Base-by-base conservation (phyloP, 2,888 invertebrate species). In the Lasius fuliginosus region DNA sequence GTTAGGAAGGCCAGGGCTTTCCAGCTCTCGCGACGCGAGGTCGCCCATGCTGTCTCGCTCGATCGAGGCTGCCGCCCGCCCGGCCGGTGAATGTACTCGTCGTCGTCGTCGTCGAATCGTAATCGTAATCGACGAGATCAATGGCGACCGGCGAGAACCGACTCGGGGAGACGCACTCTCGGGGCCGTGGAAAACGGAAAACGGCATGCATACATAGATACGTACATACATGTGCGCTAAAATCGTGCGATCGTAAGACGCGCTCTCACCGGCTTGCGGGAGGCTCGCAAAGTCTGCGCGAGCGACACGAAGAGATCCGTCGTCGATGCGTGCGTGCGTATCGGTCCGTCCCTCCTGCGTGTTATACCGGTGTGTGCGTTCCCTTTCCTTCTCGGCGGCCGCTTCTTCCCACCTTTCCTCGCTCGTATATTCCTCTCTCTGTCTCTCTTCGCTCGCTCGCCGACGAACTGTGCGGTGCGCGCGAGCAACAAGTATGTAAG, bases 401-500 rank as follows among this genome's bases (percentile, higher is more conserved):
- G 30, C 42, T 77, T 64, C 82, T 76, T 83, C 69, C 77, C 40
- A 49, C 62, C 64, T 40, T 68, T 27, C 62, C 49, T 60, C 36
- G 46, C 12, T n/a, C 36, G 12, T 23, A n/a, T 56, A 23, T 23
- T 23, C 23, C 23, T 23, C 23, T 18, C 36, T 36, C 49, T 23
- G 23, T 36, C 30, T 46, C 49, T 62, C 42, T 12, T 23, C 23
- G 23, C 23, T 23, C 23, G 23, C 23, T 23, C 23, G 23, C 23
- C 23, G 23, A 23, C 23, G 23, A 23, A 23, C 23, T 23, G 23
- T 23, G 23, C 23, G 23, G 23, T 56, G 86, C 84, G 82, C 86
- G 86, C 84, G 68, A 84, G 88, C 88, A 89, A 89, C 89, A 89
- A 89, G 89, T 89, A 89, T 46, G 60, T 71, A 75, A 23, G 23